Conservation (phyloP, 2,888 invertebrate genomes). For the Dichetophora obliterata region DNA sequence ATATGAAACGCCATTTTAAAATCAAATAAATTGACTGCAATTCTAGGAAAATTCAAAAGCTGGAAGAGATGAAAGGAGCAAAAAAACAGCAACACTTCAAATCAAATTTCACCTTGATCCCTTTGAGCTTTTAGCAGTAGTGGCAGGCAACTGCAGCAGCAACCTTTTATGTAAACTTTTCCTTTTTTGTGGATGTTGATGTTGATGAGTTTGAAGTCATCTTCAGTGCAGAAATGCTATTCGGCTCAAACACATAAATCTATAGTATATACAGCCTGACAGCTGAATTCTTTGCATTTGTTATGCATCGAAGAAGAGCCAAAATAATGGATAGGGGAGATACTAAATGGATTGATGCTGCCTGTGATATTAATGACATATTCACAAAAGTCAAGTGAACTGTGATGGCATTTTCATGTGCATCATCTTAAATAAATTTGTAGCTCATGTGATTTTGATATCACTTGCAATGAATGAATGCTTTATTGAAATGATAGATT, state of each 20-base stretch:
- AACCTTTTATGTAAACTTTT: background rate
- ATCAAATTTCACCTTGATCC: background rate
- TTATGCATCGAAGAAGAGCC: background rate
- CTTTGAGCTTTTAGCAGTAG: background rate
- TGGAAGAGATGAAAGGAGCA: background rate
- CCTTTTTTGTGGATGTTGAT: background rate
- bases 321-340: background rate
- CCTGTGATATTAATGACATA: background rate
- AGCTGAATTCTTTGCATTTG: background rate
- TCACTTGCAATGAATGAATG: background rate
- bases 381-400: constrained; percentile 7
- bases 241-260: too few relatives aligned
- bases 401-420: background rate
- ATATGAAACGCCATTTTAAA: too few relatives aligned
- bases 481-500: background rate
- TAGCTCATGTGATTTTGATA: background rate
- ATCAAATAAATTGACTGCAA: background rate
- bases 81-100: background rate
- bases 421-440: background rate
- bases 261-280: background rate
- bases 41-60: background rate
- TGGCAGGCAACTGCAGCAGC: background rate
- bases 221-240: background rate
- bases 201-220: background rate
- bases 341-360: background rate